phyloP scores from a whole-genome alignment of 2,888 invertebrate genomes.

The Trissoscelio sp. region DNA sequence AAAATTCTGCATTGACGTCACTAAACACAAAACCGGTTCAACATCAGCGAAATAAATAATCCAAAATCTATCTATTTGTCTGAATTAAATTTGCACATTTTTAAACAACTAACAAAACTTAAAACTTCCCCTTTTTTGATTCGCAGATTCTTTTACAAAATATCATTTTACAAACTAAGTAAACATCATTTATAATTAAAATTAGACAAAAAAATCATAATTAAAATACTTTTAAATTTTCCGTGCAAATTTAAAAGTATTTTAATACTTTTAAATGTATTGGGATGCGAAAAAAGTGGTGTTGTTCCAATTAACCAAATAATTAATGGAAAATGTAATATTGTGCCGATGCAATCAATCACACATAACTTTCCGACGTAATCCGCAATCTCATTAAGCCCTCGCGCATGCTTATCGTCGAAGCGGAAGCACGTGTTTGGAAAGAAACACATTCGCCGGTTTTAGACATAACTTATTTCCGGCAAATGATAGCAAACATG shows the following conservation, averaged over 20 bases:
- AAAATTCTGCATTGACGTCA: not conserved
- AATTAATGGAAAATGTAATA: constrained; percentile 32
- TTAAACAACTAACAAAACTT: not conserved
- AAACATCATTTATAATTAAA: too few relatives aligned
- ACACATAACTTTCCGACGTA: constrained; percentile 30
- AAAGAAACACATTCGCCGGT: constrained; percentile 48
- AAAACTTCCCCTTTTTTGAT: too few relatives aligned
- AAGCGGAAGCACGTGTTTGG: constrained; percentile 62
- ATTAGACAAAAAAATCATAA: too few relatives aligned
- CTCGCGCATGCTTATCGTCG: constrained; percentile 42
- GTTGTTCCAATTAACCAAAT: not conserved
- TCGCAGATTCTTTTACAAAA: too few relatives aligned
- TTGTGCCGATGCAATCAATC: constrained; percentile 34
- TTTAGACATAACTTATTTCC: constrained; percentile 62
- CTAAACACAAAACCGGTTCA: not conserved
- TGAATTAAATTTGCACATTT: not conserved
- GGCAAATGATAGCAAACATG: constrained; percentile 51
- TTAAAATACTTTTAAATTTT: too few relatives aligned
- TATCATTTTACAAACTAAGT: too few relatives aligned
- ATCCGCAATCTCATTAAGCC: constrained; percentile 51
- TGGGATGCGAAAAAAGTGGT: not conserved
- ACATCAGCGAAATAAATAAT: not conserved
- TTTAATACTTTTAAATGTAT: too few relatives aligned
- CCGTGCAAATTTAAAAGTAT: too few relatives aligned
- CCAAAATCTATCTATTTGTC: not conserved